Conservation (phyloP, 1,140 invertebrate genomes). For the Euura saliciscinereae region DNA sequence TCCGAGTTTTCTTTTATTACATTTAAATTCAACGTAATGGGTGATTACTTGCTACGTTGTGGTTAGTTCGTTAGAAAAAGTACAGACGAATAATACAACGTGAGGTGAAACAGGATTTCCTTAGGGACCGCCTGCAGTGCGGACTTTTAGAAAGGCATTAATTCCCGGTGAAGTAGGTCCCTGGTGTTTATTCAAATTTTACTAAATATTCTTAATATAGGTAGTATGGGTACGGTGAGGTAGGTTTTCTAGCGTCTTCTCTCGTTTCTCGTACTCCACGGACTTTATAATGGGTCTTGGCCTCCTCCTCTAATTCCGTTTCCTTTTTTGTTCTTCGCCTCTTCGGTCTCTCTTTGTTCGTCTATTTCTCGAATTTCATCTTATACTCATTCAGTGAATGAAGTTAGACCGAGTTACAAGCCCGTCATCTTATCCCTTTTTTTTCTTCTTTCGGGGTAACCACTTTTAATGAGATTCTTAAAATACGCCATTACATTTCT, state of each 20-base stretch:
- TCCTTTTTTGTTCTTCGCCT: neutral
- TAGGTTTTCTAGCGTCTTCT: too few species aligned
- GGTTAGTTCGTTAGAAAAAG: neutral
- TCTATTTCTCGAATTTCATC: conserved; percentile 9
- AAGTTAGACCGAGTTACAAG: neutral
- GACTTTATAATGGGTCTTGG: conserved; percentile 5
- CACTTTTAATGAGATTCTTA: conserved; percentile 40
- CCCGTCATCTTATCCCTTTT: too few species aligned
- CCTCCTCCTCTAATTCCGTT: conserved; percentile 7
- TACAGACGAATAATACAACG: conserved; percentile 20
- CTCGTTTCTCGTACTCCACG: neutral
- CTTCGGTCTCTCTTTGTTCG: conserved; percentile 15
- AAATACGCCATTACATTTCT: conserved; percentile 28
- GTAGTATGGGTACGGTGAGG: neutral
- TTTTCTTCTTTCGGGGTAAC: neutral
- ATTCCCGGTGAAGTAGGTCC: conserved; percentile 30
- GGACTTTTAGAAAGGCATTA: conserved; percentile 38
- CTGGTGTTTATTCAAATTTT: conserved; percentile 45
- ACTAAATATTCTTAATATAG: conserved; percentile 19
- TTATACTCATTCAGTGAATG: neutral
- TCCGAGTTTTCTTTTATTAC: neutral
- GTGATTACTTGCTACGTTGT: neutral
- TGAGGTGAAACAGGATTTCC: conserved; percentile 27
- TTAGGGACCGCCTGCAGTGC: conserved; percentile 25
- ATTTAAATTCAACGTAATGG: neutral